Percentiles rank a stretch among this genome's conserved stretches.
Conservation (phyloP, 1,140 invertebrate species). For the Anastrepha ludens region DNA sequence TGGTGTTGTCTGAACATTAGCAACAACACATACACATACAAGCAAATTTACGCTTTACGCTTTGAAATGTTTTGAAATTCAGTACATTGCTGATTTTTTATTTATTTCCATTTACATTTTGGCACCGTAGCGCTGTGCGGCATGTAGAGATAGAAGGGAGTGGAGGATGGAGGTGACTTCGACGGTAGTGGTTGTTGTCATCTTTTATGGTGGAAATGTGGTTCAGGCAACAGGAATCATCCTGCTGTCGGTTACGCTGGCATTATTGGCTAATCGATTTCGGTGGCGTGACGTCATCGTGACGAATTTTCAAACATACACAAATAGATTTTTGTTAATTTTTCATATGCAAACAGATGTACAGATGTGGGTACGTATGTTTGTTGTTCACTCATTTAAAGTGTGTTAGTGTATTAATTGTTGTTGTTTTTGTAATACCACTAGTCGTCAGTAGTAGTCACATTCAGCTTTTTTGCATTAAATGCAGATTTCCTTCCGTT, state of each 20-base stretch:
- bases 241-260: conserved; percentile 61
- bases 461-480: not conserved
- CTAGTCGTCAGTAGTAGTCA: not conserved
- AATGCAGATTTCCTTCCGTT: not conserved
- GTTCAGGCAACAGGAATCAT: conserved; percentile 59
- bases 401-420: not conserved
- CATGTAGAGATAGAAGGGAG: not conserved
- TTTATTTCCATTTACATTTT: conserved; percentile 56
- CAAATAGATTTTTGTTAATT: not conserved
- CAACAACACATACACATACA: not conserved
- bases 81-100: conserved; percentile 61
- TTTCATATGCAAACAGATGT: not conserved
- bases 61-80: conserved; percentile 64
- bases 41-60: not conserved
- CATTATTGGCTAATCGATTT: conserved; percentile 64
- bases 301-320: conserved; percentile 61
- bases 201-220: conserved; percentile 34
- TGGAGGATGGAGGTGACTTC: not conserved
- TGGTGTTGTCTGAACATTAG: conserved; percentile 23
- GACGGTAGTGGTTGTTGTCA: conserved; percentile 11
- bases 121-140: conserved; percentile 45
- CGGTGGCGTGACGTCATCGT: conserved; percentile 66
- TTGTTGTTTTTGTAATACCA: not conserved
- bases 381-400: no score
- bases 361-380: not conserved